Base-by-base conservation (phyloP, 1,140 invertebrate genomes). In the Charaxes varanes region DNA sequence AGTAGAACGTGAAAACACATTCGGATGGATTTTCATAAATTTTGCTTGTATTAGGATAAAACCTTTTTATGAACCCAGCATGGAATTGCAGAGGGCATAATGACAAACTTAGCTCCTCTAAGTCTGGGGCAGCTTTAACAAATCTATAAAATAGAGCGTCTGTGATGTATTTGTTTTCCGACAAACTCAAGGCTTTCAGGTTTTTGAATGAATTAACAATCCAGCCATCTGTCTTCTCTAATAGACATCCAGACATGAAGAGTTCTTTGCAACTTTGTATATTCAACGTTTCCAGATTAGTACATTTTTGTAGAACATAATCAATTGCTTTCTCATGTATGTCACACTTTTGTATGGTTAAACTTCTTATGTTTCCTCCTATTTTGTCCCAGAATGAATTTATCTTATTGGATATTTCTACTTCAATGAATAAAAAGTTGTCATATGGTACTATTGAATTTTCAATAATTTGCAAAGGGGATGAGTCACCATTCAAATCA, bases 81-180 rank as follows among this genome's bases (percentile, higher is more conserved):
- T 91, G 91, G 62, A 91, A 93, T 10, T 89, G 88, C 7, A 93
- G 86, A 27, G 88, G 90, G 50, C 88, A 90, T 7, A 85, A 87
- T 6, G 88, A 88, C 33, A 93, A 74, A 59, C 87, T 86, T 0
- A 93, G 63, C 13, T 86, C 74, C 43, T 89, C 79, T 5, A 93
- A 53, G 35, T 84, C 84, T 13, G 87, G 86, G 52, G 88, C 87
- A 5, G 89, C 78, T n/a, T 86, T 78, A 1, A 89, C 80, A 55
- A 93, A 84, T 50, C 90, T 86, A 54, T 89, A 87, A 16, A 93
- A 88, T 11, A 91, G 72, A 18, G 87, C 87, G 85, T 93, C 92
- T 1, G 90, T 91, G 0, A 93, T 65, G 63, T 91, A 92, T 37
- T 90, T 85, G 60, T 92, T 90, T 19, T 87, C 86, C 6, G 86